Base-by-base conservation (phyloP, 2,888 invertebrate genomes). In the Drosophila algonquin region DNA sequence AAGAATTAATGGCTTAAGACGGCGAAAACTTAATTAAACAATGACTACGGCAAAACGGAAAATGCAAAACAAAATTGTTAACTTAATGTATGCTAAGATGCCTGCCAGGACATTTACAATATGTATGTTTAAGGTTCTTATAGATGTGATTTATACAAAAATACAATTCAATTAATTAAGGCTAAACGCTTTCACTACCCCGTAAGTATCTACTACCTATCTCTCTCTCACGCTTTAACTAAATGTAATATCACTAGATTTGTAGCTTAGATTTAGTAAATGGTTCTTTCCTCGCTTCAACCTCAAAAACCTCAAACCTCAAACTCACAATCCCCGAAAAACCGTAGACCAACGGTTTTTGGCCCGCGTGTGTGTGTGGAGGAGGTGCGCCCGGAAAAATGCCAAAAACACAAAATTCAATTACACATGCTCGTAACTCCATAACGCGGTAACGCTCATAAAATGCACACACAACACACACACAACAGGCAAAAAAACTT, bases 211-310 rank as follows among this genome's bases (percentile, higher is more conserved):
- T 40, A 40, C 40, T 40, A 14, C 35, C 14, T 40, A 4, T 27
- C 30, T 32, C 45, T 56, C 47, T 72, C 46, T 47, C 40, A 24
- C 57, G 64, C 57, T 58, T 74, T 57, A 88, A 89, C 84, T 90
- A 88, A 87, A 88, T 77, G 74, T 90, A 90, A 90, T 90, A 90
- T 90, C 90, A 90, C 90, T 90, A 90, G 90, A 90, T 76, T 83
- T 77, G 75, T 86, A 85, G 82, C 84, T 87, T 87, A 86, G 72
- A 76, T 73, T 81, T 78, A 85, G 68, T 75, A 60, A 73, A 74
- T 73, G 73, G 56, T 67, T 74, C 30, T 44, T 63, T 46, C n/a
- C 14, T 48, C 32, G 30, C 30, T 2, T 30, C 8, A 30, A 7
- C 8, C 27, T 8, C 8, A 7, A 21, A 12, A 12, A 16, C 27